phyloP scores from a whole-genome alignment of 1,140 invertebrate species.

The Amphibalanus amphitrite region DNA sequence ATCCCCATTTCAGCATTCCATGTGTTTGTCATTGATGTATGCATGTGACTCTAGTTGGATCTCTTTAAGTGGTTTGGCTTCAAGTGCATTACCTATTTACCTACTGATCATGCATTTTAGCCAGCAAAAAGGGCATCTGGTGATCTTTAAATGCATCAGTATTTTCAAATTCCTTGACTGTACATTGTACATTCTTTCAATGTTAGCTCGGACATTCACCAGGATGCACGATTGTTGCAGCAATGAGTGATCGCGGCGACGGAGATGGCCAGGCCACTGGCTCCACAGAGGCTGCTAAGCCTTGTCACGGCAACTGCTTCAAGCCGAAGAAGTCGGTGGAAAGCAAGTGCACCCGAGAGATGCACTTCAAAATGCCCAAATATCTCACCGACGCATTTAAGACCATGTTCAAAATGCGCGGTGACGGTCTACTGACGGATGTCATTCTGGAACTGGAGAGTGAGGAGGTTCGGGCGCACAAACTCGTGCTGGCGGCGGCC shows the following conservation, averaged over 20 bases:
- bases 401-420: constrained; percentile 76
- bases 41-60: no score
- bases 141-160: no score
- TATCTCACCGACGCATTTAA: constrained; percentile 21
- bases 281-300: neutral
- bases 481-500: constrained; percentile 75
- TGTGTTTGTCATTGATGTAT: no score
- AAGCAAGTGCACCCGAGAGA: neutral
- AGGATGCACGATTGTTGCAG: no score
- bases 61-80: no score
- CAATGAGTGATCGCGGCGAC: neutral
- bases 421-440: constrained; percentile 75
- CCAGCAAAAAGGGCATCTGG: no score
- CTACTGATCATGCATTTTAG: no score
- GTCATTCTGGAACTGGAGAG: constrained; percentile 65
- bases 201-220: no score
- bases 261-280: neutral
- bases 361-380: constrained; percentile 1
- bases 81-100: no score
- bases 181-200: no score
- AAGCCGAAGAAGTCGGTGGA: neutral
- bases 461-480: constrained; percentile 73
- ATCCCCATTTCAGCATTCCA: no score
- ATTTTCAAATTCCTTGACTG: no score
- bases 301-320: neutral